phyloP scores from a whole-genome alignment of 2,888 invertebrate species.

The Ophioninae sp. region DNA sequence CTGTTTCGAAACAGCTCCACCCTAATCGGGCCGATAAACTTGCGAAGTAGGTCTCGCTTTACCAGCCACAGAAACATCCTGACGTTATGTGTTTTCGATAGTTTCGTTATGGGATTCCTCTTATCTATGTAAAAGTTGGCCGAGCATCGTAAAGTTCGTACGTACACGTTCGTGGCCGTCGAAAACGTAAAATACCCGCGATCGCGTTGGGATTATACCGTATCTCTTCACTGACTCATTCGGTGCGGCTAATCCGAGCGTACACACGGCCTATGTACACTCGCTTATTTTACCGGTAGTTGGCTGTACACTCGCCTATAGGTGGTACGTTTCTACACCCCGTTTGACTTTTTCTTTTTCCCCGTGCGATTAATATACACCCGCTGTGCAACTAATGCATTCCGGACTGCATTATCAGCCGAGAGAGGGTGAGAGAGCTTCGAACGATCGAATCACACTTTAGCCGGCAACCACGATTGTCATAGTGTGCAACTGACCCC shows the following conservation, averaged over 20 bases:
- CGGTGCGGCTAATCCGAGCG: neutral
- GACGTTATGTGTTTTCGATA: neutral
- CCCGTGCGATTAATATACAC: constrained; percentile 10
- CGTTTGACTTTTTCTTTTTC: neutral
- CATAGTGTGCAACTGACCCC: neutral
- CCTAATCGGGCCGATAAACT: constrained; percentile 8
- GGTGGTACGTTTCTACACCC: constrained; percentile 1
- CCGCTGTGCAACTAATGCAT: neutral
- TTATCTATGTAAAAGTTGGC: neutral
- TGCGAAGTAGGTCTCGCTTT: neutral
- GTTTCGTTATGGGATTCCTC: constrained; percentile 4
- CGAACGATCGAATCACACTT: constrained; percentile 21
- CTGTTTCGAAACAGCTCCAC: neutral
- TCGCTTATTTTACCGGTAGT: constrained; percentile 17
- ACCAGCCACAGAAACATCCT: neutral
- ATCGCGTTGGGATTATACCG: constrained; percentile 3
- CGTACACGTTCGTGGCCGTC: neutral
- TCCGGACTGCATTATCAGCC: neutral
- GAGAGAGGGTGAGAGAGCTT: neutral
- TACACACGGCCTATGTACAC: neutral
- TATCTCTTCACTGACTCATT: constrained; percentile 10
- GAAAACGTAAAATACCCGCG: neutral
- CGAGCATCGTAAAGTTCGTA: neutral
- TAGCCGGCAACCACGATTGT: neutral
- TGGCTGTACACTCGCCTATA: neutral